Base-by-base conservation (phyloP, 1,140 invertebrate species). In the Drosophila melanica region DNA sequence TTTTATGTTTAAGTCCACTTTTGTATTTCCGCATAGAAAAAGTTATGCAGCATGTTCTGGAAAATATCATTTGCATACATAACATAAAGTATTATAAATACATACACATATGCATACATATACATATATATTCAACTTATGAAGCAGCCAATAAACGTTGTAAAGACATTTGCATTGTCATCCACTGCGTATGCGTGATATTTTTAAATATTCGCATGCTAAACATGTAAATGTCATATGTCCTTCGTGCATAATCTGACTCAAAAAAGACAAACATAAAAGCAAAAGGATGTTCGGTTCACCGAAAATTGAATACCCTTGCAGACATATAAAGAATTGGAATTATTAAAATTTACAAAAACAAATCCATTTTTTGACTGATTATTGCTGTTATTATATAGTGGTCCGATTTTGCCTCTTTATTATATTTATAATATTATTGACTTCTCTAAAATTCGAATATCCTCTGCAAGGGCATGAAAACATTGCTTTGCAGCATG, bases 181-280 rank as follows among this genome's bases (percentile, higher is more conserved):
- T 12, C 53, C 77, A 80, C 35, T 50, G 70, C 77, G 77, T 81
- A 81, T 85, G 81, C 81, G 81, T 78, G 41, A 81, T 81, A 70
- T 47, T 53, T 53, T 44, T 41, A 11, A 18, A 41, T 51, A 59
- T 55, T 55, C 66, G 55, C 60, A 62, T 59, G 74, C 74, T 66
- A 79, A 82, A 79, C 64, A 86, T 87, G 82, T 57, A 70, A 74
- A 77, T 73, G 65, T 63, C 62, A 67, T 30, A 60, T 48, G 20
- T 30, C 41, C 47, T 44, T 35, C 44, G 41, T 37, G 53, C 58
- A 55, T 18, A 65, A 57, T 23, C 30, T 51, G 23, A 47, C 55
- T 44, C 64, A 44, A 18, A 57, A 39, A 65, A 57, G 30, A 48
- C 54, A 47, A 65, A 39, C 16, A 58, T 77, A 23, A 27, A 27